Evolutionary conservation across 2,888 invertebrate species (phyloP).

Genomic region (Mimas tiliae): DNA sequence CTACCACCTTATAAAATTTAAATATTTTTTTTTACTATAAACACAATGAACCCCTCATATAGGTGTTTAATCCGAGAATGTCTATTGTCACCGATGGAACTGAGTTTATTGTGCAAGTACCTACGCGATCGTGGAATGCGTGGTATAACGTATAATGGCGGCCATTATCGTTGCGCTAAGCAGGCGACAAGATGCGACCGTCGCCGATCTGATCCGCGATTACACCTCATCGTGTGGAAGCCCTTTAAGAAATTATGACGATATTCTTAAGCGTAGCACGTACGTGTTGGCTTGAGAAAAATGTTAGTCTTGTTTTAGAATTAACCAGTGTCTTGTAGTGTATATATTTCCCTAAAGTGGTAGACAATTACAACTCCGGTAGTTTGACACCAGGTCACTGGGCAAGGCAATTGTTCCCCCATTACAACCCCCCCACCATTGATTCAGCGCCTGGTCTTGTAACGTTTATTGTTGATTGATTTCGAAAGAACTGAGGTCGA

Average conservation of each 20-base stretch:
- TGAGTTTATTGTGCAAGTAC: conserved; percentile 39
- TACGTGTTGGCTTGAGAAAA: conserved; percentile 3
- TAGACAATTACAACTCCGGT: no score
- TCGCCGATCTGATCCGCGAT: conserved; percentile 48
- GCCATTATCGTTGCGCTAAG: conserved; percentile 57
- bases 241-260: conserved; percentile 29
- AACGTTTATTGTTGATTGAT: no score
- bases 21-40: not conserved
- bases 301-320: not conserved
- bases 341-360: no score
- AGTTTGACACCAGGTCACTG: no score
- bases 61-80: not conserved
- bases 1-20: no score
- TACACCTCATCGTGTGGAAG: conserved; percentile 31
- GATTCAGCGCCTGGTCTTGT: no score
- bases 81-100: not conserved
- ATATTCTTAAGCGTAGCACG: conserved; percentile 19
- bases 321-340: not conserved
- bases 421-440: no score
- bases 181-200: conserved; percentile 54
- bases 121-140: conserved; percentile 51
- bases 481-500: no score
- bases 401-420: no score
- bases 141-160: conserved; percentile 55
- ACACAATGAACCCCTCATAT: not conserved